Evolutionary conservation across 2,888 invertebrate genomes (phyloP), one percentile per base, ranked within the genome.

Genomic region (Clunio marinus): DNA sequence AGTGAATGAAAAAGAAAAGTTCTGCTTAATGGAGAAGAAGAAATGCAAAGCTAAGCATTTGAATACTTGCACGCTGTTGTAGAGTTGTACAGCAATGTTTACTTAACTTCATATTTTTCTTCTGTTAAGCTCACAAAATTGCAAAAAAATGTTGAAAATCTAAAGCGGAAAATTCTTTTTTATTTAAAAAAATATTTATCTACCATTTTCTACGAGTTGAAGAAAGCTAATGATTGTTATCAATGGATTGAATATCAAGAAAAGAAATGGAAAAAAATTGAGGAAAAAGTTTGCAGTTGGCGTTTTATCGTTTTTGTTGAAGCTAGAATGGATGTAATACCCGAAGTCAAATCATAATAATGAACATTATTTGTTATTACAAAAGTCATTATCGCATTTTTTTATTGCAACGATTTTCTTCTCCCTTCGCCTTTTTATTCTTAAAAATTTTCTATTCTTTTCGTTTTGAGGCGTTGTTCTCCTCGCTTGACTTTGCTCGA

Each of bases 281-380:
- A 46, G 27, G 25, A 46, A 46, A 62, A 62, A 37, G 45, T 63
- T 63, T 63, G 63, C 46, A 63, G 63, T 63, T 63, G 63, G 63
- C 63, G 22, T 63, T 63, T 63, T 46, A 63, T 63, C 27, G 63
- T 24, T 41, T 41, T 15, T 41, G 37, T 22, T 24, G 37, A 41
- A 60, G 35, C 51, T 2, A 51, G 20, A 51, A 5, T 22, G 22
- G 22, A 35, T 41, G 37, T 60, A 35, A 60, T 37, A 60, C 37
- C 35, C 60, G n/a, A 35, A 63, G 63, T 28, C 37, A 63, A 63
- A 63, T 63, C 63, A 63, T 63, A 63, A 63, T 63, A 63, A 63
- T 63, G 63, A 46, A 46, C 63, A 46, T 63, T 45, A 63, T 63
- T 63, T 63, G 45, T 63, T 63, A 63, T 63, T 63, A 63, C 63